Conservation (phyloP, 2,113 vertebrate genomes). For the Epinephelus lanceolatus region DNA sequence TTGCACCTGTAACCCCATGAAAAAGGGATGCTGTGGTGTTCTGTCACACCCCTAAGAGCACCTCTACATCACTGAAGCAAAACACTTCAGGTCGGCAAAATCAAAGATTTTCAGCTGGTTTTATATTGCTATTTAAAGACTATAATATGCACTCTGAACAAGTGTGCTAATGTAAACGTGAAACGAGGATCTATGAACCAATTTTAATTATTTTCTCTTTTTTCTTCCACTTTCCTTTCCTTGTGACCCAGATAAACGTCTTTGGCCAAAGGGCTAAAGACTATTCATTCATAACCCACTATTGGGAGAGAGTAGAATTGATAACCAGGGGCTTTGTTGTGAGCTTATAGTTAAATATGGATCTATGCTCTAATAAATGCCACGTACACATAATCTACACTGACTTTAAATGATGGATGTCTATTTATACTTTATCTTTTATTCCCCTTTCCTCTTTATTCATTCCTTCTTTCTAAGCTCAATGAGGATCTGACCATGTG, state of each 20-base stretch:
- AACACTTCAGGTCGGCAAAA: not conserved
- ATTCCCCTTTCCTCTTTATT: no score
- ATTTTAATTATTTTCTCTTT: not conserved
- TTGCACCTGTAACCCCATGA: no score
- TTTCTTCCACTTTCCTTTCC: not conserved
- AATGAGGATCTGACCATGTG: not conserved
- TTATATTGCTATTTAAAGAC: not conserved
- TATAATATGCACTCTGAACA: not conserved
- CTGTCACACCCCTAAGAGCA: not conserved
- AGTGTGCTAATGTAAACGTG: not conserved
- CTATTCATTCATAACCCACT: constrained; percentile 27
- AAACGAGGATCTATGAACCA: not conserved
- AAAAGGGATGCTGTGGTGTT: no score
- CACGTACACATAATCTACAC: not conserved
- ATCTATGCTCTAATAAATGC: constrained; percentile 6
- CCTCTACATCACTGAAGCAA: no score
- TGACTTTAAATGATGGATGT: not conserved
- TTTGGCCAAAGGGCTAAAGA: constrained; percentile 32
- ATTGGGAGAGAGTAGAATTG: constrained; percentile 38
- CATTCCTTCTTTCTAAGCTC: not conserved
- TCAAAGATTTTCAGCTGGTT: not conserved
- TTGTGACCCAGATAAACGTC: constrained; percentile 47
- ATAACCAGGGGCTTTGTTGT: constrained; percentile 37
- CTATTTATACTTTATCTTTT: not conserved
- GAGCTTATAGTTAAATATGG: constrained; percentile 37